Percentiles rank a stretch among this genome's conserved stretches.
phyloP scores from a whole-genome alignment of 1,140 invertebrate genomes.

The Neodiprion lecontei region DNA sequence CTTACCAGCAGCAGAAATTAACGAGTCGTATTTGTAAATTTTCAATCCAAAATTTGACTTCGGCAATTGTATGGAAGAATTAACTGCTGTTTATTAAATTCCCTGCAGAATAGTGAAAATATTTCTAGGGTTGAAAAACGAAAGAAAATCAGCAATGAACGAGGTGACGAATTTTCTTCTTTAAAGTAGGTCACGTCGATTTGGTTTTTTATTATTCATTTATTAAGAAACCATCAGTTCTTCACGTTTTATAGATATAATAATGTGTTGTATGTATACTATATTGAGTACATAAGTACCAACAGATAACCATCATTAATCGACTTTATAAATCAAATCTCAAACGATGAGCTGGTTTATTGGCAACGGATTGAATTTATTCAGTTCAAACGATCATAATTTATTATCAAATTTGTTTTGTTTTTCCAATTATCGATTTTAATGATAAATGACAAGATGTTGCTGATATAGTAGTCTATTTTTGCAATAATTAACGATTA shows the following conservation, averaged over 20 bases:
- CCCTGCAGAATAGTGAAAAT: too few species aligned
- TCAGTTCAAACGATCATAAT: not conserved
- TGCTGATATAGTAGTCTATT: too few species aligned
- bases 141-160: too few species aligned
- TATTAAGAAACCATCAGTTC: not conserved
- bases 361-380: too few species aligned
- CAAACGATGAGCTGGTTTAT: too few species aligned
- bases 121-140: too few species aligned
- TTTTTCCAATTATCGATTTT: not conserved
- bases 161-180: not conserved
- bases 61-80: too few species aligned
- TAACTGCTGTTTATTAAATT: too few species aligned
- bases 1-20: too few species aligned
- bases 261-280: not conserved
- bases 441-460: not conserved
- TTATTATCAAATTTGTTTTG: not conserved
- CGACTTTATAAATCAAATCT: not conserved
- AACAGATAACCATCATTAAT: not conserved
- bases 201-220: conserved; percentile 6
- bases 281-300: not conserved
- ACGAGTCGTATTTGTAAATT: too few species aligned
- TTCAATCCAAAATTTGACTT: too few species aligned
- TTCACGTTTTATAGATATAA: not conserved
- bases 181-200: not conserved
- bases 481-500: too few species aligned